Conservation (phyloP, 2,113 vertebrate genomes). For the Excalfactoria chinensis region DNA sequence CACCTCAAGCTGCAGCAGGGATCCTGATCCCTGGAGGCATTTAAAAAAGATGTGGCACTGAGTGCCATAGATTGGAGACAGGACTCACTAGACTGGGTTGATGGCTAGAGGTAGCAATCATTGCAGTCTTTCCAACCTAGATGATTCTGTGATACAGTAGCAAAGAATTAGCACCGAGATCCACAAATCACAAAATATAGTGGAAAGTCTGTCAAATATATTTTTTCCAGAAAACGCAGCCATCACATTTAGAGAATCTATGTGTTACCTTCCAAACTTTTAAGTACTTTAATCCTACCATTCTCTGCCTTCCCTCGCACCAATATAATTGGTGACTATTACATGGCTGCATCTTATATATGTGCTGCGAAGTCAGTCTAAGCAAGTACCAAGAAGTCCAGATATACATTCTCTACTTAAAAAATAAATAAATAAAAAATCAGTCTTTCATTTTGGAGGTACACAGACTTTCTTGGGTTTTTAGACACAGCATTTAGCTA, state of each 20-base stretch:
- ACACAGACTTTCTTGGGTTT: not conserved
- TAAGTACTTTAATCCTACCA: not conserved
- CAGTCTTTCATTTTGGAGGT: not conserved
- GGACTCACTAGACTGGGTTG: not conserved
- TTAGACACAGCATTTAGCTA: not conserved
- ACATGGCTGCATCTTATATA: not conserved
- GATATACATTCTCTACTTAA: not conserved
- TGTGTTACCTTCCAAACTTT: not conserved
- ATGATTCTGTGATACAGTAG: not conserved
- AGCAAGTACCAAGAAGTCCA: not conserved
- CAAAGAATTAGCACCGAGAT: not conserved
- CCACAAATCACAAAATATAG: not conserved
- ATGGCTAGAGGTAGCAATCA: not conserved
- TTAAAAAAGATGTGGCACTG: not conserved
- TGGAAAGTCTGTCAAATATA: not conserved
- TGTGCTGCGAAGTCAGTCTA: not conserved
- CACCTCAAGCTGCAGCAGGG: not conserved
- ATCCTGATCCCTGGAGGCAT: not conserved
- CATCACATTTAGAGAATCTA: not conserved
- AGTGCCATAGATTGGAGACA: not conserved
- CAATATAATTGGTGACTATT: not conserved
- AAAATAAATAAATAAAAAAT: not conserved
- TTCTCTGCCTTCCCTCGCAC: not conserved
- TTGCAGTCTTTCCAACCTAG: not conserved
- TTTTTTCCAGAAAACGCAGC: not conserved